These are phyloP conservation scores for Halocynthia roretzi DNA, from an alignment of 23 tunicate species.

Conservation along the genomic window DNA sequence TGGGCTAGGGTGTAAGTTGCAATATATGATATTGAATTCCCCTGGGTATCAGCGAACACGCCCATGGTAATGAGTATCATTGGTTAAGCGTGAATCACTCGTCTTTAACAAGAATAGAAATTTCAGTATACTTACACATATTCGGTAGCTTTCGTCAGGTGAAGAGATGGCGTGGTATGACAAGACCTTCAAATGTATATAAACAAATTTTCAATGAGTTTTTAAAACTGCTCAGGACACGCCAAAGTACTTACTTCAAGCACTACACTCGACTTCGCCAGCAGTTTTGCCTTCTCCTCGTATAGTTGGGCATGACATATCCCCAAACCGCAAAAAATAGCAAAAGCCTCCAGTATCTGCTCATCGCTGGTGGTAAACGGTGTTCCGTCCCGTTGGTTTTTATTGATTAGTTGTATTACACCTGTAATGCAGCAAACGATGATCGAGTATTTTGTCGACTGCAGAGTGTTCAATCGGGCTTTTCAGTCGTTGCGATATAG, in stretches of 20 bases:
- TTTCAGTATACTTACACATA: slow-evolving; percentile 27
- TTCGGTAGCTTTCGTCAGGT: slow-evolving; percentile 27
- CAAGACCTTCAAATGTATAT: slow-evolving; percentile 44
- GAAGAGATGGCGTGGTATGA: slow-evolving; percentile 83
- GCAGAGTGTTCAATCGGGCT: no score
- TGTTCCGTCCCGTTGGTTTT: slow-evolving; percentile 32
- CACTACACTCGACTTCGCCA: slow-evolving; percentile 81
- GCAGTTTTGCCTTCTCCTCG: slow-evolving; percentile 72
- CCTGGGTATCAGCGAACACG: no score
- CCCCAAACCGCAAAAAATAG: slow-evolving; percentile 92
- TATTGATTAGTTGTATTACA: slow-evolving; percentile 85
- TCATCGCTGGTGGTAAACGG: slow-evolving; percentile 74
- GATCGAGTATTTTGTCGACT: not conserved
- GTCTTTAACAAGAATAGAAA: no score
- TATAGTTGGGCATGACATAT: slow-evolving; percentile 74
- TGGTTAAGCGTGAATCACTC: no score
- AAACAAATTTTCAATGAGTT: not conserved
- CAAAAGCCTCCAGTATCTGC: slow-evolving; percentile 81
- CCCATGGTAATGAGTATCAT: no score
- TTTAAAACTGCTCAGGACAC: not conserved
- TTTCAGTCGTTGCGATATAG: no score
- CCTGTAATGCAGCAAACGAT: slow-evolving; percentile 24
- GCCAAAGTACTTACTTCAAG: slow-evolving; percentile 45
- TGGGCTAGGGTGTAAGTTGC: no score
- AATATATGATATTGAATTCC: no score